Evolutionary conservation across 53 echinoderm and acorn worm genomes (phyloP), one percentile per base, ranked within the genome.

Genomic region (Temnopleurus reevesii): DNA sequence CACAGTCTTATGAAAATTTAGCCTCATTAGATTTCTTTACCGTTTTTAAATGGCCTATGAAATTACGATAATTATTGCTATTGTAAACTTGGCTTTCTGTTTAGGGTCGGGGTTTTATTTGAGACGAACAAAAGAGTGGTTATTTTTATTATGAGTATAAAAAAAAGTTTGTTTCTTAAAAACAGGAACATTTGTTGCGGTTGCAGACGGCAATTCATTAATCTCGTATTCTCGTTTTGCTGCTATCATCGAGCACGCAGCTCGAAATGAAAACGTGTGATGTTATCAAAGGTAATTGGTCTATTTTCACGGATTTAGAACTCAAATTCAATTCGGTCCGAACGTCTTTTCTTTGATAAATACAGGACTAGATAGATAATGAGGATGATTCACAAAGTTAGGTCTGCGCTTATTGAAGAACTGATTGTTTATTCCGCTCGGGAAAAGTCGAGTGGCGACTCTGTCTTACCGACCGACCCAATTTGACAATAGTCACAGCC

Each of bases 1-100:
- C 18, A n/a, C 21, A 43, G n/a, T 41, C 8, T 13, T 2, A 0
- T 47, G 15, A 79, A 28, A 79, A 79, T 79, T 79, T 46, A 79
- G 79, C 49, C 49, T 26, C 29, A 47, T 79, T 30, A 27, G 46
- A 79, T 83, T 83, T 30, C 83, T 83, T 83, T 83, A 83, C 83
- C 54, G 83, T 55, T 56, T 55, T 34, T 83, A 83, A 83, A 83
- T 83, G 83, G 83, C 55, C 83, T 55, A 83, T 83, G 55, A 83
- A 83, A 83, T 83, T 83, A 83, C 55, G 35, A 55, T 83, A 53
- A 83, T 83, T 83, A 83, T 83, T 83, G 83, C 19, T 27, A 79
- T 79, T 79, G 79, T 79, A 46, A 79, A 79, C 15, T 1, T 10
- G 28, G 79, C 79, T 46, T 30, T 79, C 30, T 79, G 79, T 49